A percentile compares a stretch with the other conserved stretches of the same genome.
These are phyloP conservation scores for Oreonectes daqikongensis DNA, from an alignment of 2,797 vertebrate species.

Conservation along the genomic window DNA sequence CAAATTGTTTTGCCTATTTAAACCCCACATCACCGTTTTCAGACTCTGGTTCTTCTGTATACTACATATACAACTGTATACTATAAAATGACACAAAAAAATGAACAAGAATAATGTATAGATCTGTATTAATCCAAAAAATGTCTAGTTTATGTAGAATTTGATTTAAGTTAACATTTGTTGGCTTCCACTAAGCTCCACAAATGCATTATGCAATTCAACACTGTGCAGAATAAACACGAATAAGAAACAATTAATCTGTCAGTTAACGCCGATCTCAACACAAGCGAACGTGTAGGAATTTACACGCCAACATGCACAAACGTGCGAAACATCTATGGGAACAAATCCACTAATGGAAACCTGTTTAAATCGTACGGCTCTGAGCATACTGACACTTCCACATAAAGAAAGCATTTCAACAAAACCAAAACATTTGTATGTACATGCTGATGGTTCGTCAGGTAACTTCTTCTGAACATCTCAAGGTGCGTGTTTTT, in stretches of 20 bases:
- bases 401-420: neutral
- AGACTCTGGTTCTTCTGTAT: too few relatives aligned
- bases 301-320: slow-evolving; percentile 11
- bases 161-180: too few relatives aligned
- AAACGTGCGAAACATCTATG: neutral
- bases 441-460: neutral
- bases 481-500: slow-evolving; percentile 1
- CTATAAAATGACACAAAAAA: too few relatives aligned
- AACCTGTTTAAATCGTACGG: slow-evolving; percentile 5
- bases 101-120: too few relatives aligned
- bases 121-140: too few relatives aligned
- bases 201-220: neutral
- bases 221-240: neutral
- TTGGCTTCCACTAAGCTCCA: too few relatives aligned
- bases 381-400: neutral
- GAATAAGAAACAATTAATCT: neutral
- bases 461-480: slow-evolving; percentile 13
- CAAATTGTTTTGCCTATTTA: too few relatives aligned
- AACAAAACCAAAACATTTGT: neutral
- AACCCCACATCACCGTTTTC: too few relatives aligned
- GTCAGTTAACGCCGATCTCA: neutral
- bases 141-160: too few relatives aligned
- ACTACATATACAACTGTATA: too few relatives aligned
- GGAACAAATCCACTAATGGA: slow-evolving; percentile 20
- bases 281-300: neutral